Base-by-base conservation (phyloP, 2,797 vertebrate species). In the Gastrophryne carolinensis region DNA sequence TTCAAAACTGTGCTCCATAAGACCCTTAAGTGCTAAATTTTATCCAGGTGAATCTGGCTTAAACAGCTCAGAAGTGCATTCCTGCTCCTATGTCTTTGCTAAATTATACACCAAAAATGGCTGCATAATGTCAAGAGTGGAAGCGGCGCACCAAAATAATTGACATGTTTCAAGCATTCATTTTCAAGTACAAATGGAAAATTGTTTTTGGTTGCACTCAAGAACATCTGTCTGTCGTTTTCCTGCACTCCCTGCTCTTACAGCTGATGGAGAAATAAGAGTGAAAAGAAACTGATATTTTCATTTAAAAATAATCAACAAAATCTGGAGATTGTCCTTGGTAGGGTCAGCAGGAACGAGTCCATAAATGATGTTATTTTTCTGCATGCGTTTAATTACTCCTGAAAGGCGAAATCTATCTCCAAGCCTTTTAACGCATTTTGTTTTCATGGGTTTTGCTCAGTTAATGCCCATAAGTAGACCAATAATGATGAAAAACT, bases 61-160 rank as follows among this genome's bases (percentile, higher is more conserved):
- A 53, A 75, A 62, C 54, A 57, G 54, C 44, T 34, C 30, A 68
- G 53, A 69, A 69, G 65, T 69, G 60, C 56, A 69, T 69, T 53
- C 24, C 32, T 69, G 24, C 39, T 75, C 73, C 24, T 34, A 69
- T 62, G 44, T 37, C 63, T 75, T 61, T 60, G 54, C 41, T 60
- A 68, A 64, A 75, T 75, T 68, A 69, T 69, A 61, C 56, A 34
- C 47, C 41, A 32, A 62, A n/a, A 62, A 69, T 75, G 56, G 52
- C 73, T 69, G 57, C 65, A 62, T 75, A 69, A 75, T 75, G 73
- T 69, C 73, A 69, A 75, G 73, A 75, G 73, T 41, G 34, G 34
- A 75, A 75, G 44, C 23, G 10, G 47, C 57, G 6, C 47, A 44
- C 41, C 3, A 75, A 58, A 75, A 66, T 67, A 75, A 75, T 75